Percentiles rank a stretch among this genome's conserved stretches.
Conservation (phyloP, 2,113 vertebrate genomes). For the Sceloporus undulatus region DNA sequence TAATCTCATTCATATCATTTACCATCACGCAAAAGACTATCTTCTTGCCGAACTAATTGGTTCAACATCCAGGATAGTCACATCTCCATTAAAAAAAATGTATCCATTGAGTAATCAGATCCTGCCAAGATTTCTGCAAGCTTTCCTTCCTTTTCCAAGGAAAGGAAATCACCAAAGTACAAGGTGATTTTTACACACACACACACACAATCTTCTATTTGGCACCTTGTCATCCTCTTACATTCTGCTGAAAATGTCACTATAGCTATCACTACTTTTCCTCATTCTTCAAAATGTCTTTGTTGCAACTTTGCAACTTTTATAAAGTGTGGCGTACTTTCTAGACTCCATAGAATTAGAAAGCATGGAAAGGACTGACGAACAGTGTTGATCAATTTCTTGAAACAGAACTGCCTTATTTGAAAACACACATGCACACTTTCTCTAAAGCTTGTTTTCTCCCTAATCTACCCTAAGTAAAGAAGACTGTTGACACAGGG, state of each 20-base stretch:
- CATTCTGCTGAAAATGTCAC: not conserved
- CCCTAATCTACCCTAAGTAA: not conserved
- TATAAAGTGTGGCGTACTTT: not conserved
- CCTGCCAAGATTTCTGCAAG: not conserved
- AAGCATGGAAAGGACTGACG: not conserved
- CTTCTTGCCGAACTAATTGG: not conserved
- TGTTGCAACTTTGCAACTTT: not conserved
- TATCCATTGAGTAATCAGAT: not conserved
- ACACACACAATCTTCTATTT: not conserved
- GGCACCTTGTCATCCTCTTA: not conserved
- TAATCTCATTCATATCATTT: not conserved
- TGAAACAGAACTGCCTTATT: not conserved
- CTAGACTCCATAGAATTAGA: not conserved
- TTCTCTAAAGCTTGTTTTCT: not conserved
- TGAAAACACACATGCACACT: not conserved
- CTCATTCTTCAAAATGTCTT: not conserved
- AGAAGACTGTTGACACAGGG: slow-evolving; percentile 7
- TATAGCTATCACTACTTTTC: no score
- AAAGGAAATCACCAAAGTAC: no score
- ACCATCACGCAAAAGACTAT: not conserved
- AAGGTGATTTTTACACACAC: not conserved
- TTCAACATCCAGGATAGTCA: not conserved
- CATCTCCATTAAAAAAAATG: not conserved
- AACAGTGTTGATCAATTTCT: not conserved
- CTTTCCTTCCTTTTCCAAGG: not conserved